A percentile compares a stretch with the other conserved stretches of the same genome.
phyloP scores from a whole-genome alignment of 2,113 vertebrate genomes.

The Montifringilla adamsi region DNA sequence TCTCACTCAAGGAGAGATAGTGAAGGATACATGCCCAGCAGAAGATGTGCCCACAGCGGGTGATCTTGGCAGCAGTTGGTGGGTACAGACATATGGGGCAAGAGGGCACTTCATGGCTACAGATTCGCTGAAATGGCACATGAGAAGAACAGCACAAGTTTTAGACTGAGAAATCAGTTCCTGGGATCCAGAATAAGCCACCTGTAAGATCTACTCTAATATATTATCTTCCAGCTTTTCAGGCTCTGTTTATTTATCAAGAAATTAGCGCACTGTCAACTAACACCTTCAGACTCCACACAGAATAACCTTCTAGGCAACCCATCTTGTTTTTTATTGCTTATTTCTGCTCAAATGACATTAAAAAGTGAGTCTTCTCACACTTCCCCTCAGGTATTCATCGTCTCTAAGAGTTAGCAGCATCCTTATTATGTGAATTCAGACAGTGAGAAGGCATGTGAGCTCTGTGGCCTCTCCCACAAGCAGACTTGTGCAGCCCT shows the following conservation, averaged over 20 bases:
- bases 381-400: not conserved
- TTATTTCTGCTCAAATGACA: not conserved
- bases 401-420: not conserved
- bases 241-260: not conserved
- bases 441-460: not conserved
- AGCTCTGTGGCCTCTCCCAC: not conserved
- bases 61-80: conserved; percentile 94
- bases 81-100: conserved; percentile 98
- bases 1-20: conserved; percentile 93
- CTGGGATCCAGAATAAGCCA: not conserved
- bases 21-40: conserved; percentile 98
- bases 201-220: not conserved
- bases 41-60: conserved; percentile 96
- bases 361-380: not conserved
- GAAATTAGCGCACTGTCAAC: not conserved
- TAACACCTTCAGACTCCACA: not conserved
- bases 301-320: not conserved
- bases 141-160: not conserved
- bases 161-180: not conserved
- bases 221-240: not conserved
- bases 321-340: not conserved
- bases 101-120: conserved; percentile 97
- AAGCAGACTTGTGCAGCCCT: not conserved
- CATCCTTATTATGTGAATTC: not conserved
- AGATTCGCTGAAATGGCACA: conserved; percentile 82